Percentiles rank a stretch among this genome's conserved stretches.
Conservation (phyloP, 1,140 invertebrate genomes). For the Leucophenga varia region DNA sequence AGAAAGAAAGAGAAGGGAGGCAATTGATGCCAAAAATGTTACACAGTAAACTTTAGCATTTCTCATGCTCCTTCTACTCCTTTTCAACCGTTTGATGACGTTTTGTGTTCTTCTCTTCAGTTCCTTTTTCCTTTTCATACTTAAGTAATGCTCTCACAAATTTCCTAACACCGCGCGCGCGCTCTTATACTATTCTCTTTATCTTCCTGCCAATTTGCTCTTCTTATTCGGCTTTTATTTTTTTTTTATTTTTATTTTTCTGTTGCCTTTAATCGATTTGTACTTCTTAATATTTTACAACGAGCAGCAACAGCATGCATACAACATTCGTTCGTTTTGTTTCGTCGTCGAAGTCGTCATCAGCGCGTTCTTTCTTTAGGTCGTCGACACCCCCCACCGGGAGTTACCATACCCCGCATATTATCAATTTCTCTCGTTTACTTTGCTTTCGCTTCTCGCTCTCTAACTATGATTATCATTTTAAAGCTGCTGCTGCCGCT, state of each 20-base stretch:
- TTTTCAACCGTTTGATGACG: constrained; percentile 14
- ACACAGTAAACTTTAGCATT: too few relatives aligned
- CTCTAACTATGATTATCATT: constrained; percentile 7
- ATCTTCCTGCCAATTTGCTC: too few relatives aligned
- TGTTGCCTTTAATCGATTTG: constrained; percentile 51
- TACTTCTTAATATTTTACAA: constrained; percentile 50
- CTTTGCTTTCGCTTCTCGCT: constrained; percentile 1
- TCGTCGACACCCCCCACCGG: too few relatives aligned
- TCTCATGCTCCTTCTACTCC: constrained; percentile 5
- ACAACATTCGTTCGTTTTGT: too few relatives aligned
- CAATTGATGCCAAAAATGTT: too few relatives aligned
- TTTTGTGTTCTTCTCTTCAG: background rate
- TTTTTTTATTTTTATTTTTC: too few relatives aligned
- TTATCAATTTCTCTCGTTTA: constrained; percentile 1
- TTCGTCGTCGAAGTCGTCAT: too few relatives aligned
- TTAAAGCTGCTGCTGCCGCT: constrained; percentile 22
- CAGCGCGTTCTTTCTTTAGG: too few relatives aligned
- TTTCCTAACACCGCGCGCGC: constrained; percentile 7
- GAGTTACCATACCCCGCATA: too few relatives aligned
- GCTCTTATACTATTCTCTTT: too few relatives aligned
- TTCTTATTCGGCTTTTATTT: too few relatives aligned
- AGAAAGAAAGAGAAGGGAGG: too few relatives aligned
- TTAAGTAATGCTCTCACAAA: constrained; percentile 16
- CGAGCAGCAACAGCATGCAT: constrained; percentile 14
- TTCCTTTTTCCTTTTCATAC: constrained; percentile 21